phyloP scores from a whole-genome alignment of 2,888 invertebrate genomes.

The Cylloceria caligata region DNA sequence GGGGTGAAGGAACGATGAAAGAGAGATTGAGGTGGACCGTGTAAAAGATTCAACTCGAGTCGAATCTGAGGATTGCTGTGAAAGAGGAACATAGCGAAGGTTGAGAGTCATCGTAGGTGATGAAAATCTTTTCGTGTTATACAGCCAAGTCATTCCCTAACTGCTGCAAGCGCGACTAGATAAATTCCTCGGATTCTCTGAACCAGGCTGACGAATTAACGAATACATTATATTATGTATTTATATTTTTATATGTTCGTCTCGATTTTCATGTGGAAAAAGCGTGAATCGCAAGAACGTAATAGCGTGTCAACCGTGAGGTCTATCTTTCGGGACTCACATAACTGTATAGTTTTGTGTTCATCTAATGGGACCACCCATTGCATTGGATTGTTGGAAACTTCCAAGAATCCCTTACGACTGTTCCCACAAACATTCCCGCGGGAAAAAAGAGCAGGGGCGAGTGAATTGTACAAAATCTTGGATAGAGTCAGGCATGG shows the following conservation, averaged over 20 bases:
- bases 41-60: slow-evolving; percentile 22
- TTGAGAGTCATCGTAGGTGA: slow-evolving; percentile 65
- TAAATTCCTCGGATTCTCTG: slow-evolving; percentile 28
- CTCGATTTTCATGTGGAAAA: slow-evolving; percentile 45
- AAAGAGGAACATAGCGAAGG: slow-evolving; percentile 37
- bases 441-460: neutral
- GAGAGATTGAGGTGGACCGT: slow-evolving; percentile 51
- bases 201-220: slow-evolving; percentile 53
- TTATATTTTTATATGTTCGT: slow-evolving; percentile 14
- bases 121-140: slow-evolving; percentile 62
- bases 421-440: slow-evolving; percentile 61
- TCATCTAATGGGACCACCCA: slow-evolving; percentile 74
- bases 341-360: slow-evolving; percentile 43
- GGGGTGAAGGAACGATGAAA: slow-evolving; percentile 57
- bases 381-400: slow-evolving; percentile 73
- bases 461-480: neutral
- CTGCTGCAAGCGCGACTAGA: slow-evolving; percentile 25
- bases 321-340: slow-evolving; percentile 37
- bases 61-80: slow-evolving; percentile 10
- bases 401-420: slow-evolving; percentile 75
- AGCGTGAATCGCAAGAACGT: slow-evolving; percentile 44
- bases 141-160: slow-evolving; percentile 58
- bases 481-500: neutral
- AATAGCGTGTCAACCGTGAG: slow-evolving; percentile 35
- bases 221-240: slow-evolving; percentile 38